A percentile compares a stretch with the other conserved stretches of the same genome.
phyloP scores from a whole-genome alignment of 2,888 invertebrate genomes.

The Ceriagrion tenellum region DNA sequence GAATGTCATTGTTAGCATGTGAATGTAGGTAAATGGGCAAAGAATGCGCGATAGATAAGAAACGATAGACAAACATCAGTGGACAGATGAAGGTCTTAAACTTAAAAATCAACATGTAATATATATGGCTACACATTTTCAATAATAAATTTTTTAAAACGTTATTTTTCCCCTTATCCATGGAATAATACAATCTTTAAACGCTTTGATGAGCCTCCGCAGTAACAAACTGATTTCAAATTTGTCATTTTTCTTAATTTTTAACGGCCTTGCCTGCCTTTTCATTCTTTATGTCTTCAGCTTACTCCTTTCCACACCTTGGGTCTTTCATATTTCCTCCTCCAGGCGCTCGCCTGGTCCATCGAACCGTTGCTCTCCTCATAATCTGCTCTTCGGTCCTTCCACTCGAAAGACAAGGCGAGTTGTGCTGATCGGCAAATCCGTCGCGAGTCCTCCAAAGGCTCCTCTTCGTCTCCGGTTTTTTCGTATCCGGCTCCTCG shows the following conservation, averaged over 20 bases:
- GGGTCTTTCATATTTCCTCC: neutral
- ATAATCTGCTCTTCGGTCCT: neutral
- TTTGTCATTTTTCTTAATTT: neutral
- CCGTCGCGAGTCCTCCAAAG: neutral
- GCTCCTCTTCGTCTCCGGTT: too few relatives aligned
- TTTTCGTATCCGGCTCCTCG: neutral
- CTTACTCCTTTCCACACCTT: neutral
- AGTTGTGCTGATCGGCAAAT: neutral
- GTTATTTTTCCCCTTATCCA: neutral
- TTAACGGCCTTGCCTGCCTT: neutral
- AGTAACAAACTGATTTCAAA: constrained; percentile 2
- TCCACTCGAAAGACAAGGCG: neutral
- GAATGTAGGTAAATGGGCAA: neutral
- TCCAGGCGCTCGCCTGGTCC: neutral
- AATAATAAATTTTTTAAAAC: neutral
- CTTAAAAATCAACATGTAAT: neutral
- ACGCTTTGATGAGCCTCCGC: neutral
- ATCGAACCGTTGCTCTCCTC: neutral
- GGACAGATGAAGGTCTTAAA: neutral
- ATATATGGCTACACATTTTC: constrained; percentile 9
- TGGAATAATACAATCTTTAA: constrained; percentile 7
- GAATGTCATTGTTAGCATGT: neutral
- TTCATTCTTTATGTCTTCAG: neutral
- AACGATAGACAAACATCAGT: neutral
- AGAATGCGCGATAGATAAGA: neutral